phyloP scores from a whole-genome alignment of 2,797 vertebrate genomes.

The Neomorphus geoffroyi region DNA sequence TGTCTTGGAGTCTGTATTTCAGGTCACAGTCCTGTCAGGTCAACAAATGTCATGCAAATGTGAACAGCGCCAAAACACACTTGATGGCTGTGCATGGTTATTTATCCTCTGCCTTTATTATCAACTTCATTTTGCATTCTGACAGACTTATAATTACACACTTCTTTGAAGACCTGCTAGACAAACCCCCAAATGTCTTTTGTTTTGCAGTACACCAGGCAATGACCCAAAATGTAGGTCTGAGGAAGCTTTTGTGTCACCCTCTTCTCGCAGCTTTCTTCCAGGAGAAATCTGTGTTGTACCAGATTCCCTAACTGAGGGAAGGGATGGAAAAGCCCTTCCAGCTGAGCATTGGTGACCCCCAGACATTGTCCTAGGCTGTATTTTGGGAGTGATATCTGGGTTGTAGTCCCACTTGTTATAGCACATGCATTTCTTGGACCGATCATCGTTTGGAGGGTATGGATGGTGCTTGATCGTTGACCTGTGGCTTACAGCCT shows the following conservation, averaged over 20 bases:
- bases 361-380: not conserved
- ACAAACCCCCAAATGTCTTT: not conserved
- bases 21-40: not conserved
- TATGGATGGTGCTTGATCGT: not conserved
- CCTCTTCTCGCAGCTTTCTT: not conserved
- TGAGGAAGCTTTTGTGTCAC: not conserved
- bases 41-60: not conserved
- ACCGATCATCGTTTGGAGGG: not conserved
- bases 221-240: not conserved
- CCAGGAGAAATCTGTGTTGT: not conserved
- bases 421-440: not conserved
- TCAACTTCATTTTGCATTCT: not conserved
- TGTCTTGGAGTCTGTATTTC: not conserved
- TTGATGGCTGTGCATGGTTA: not conserved
- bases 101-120: not conserved
- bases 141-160: not conserved
- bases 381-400: not conserved
- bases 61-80: not conserved
- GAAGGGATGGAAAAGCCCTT: not conserved
- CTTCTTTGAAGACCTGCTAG: not conserved
- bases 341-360: not conserved
- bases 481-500: not conserved
- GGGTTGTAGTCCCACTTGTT: not conserved
- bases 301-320: not conserved
- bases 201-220: not conserved